A percentile compares a stretch with the other conserved stretches of the same genome.
phyloP scores from a whole-genome alignment of 1,140 invertebrate species.

The Paraescarpia echinospica region DNA sequence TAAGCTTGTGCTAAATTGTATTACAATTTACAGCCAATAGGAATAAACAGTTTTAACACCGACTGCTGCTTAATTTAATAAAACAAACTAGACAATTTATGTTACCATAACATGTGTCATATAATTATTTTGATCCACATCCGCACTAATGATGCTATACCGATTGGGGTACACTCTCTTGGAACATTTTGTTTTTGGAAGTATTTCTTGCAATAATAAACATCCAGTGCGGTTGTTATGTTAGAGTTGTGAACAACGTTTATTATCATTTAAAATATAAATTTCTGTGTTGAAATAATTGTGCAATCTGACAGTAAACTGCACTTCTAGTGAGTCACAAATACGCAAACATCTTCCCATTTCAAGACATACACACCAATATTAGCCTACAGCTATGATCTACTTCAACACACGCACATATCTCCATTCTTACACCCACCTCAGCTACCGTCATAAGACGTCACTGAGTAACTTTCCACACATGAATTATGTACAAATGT shows the following conservation, averaged over 20 bases:
- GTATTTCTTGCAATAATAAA: too few species aligned
- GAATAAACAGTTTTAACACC: background rate
- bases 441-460: background rate
- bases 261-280: background rate
- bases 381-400: background rate
- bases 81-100: background rate
- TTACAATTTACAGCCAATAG: background rate
- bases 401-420: background rate
- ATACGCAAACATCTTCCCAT: background rate
- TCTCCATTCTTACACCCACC: background rate
- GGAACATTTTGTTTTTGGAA: background rate
- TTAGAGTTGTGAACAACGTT: background rate
- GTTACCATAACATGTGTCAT: background rate
- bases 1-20: background rate
- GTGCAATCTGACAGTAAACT: background rate
- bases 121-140: background rate
- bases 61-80: background rate
- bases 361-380: background rate
- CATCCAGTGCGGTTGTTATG: background rate
- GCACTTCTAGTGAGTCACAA: background rate
- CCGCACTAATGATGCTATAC: background rate
- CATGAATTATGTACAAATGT: background rate
- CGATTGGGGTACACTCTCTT: background rate
- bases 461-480: background rate
- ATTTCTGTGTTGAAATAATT: background rate